Evolutionary conservation across 2,888 invertebrate species (phyloP).

Genomic region (Euspilapteryx auroguttella): DNA sequence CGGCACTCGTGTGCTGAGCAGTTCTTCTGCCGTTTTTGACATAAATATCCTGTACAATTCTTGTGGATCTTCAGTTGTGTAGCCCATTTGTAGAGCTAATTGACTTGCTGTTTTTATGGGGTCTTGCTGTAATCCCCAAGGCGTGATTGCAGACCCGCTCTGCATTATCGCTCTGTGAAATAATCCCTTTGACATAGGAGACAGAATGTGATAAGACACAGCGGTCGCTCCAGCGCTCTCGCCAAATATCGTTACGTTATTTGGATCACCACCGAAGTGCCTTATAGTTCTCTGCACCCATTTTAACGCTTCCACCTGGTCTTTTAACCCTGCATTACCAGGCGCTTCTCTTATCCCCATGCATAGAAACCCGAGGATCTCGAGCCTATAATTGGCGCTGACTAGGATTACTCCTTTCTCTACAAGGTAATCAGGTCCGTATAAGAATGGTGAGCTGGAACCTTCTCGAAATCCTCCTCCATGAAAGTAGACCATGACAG

Average conservation of each 20-base stretch:
- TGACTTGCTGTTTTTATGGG: conserved; percentile 26
- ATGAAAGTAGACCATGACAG: conserved; percentile 48
- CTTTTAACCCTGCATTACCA: conserved; percentile 43
- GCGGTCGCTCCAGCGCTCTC: conserved; percentile 48
- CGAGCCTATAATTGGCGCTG: conserved; percentile 40
- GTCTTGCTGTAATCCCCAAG: conserved; percentile 39
- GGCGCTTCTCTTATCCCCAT: conserved; percentile 39
- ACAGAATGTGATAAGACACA: conserved; percentile 32
- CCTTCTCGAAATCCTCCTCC: conserved; percentile 46
- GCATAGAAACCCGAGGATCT: conserved; percentile 39
- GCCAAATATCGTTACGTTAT: conserved; percentile 39
- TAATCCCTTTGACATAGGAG: conserved; percentile 36
- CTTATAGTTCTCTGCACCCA: conserved; percentile 37
- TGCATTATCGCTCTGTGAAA: conserved; percentile 41
- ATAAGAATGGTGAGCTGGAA: conserved; percentile 32
- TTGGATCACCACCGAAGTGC: conserved; percentile 38
- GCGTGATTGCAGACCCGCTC: conserved; percentile 39
- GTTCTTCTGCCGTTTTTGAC: conserved; percentile 16
- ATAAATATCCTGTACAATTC: conserved; percentile 27
- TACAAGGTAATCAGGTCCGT: conserved; percentile 35
- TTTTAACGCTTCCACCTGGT: conserved; percentile 35
- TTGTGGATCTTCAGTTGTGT: conserved; percentile 19
- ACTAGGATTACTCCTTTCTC: conserved; percentile 34
- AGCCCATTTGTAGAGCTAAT: conserved; percentile 25
- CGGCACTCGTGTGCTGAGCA: conserved; percentile 28